Evolutionary conservation across 2,888 invertebrate genomes (phyloP).

Genomic region (Pomacea canaliculata): DNA sequence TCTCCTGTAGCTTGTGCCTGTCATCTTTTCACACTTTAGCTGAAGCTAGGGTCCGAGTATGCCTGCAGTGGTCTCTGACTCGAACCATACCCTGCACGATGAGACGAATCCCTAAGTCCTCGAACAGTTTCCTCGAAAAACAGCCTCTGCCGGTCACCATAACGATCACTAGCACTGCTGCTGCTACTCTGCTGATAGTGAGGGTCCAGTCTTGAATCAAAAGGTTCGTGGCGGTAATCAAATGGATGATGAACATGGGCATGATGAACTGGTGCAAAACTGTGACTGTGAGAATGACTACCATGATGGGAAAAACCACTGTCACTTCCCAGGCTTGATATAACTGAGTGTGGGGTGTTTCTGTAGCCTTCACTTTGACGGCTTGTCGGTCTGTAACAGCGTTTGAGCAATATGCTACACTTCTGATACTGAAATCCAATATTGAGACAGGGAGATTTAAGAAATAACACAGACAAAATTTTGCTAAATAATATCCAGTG

Average conservation of each 20-base stretch:
- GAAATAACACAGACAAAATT: too few relatives aligned
- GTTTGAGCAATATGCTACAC: too few relatives aligned
- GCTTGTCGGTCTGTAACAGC: constrained; percentile 27
- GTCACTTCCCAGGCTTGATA: constrained; percentile 30
- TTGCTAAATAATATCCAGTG: too few relatives aligned
- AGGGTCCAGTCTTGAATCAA: constrained; percentile 4
- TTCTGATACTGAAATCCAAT: too few relatives aligned
- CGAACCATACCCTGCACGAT: constrained; percentile 11
- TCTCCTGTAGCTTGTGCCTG: too few relatives aligned
- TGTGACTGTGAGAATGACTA: constrained; percentile 22
- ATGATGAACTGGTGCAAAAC: constrained; percentile 30
- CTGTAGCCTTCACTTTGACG: constrained; percentile 23
- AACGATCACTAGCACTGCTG: constrained; percentile 13
- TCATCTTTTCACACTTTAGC: constrained; percentile 54
- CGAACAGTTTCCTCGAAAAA: constrained; percentile 18
- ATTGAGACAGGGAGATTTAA: too few relatives aligned
- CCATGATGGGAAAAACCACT: constrained; percentile 20
- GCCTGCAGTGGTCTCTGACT: constrained; percentile 37
- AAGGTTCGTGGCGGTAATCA: constrained; percentile 14
- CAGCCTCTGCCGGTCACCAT: constrained; percentile 19
- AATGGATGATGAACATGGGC: constrained; percentile 12
- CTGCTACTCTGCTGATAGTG: constrained; percentile 22
- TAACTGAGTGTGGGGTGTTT: constrained; percentile 26
- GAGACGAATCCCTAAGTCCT: constrained; percentile 9
- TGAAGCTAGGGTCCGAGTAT: constrained; percentile 51